Percentiles rank a stretch among this genome's conserved stretches.
phyloP scores from a whole-genome alignment of 2,888 invertebrate species.

The Aporophyla lueneburgensis region DNA sequence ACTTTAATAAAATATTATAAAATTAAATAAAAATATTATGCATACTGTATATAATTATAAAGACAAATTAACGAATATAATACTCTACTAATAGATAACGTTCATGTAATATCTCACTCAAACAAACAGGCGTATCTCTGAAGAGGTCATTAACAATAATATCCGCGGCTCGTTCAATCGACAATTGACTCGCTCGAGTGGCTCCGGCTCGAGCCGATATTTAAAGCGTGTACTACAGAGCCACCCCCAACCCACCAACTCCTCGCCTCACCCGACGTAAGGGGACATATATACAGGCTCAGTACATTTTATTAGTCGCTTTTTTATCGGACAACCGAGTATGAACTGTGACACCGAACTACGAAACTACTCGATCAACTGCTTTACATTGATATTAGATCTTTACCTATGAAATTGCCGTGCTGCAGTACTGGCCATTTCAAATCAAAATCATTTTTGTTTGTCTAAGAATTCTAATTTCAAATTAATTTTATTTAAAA shows the following conservation, averaged over 20 bases:
- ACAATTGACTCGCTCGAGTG: constrained; percentile 13
- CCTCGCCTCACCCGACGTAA: background rate
- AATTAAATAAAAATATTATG: too few relatives aligned
- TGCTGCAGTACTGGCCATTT: too few relatives aligned
- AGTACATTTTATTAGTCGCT: constrained; percentile 41
- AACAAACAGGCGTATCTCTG: background rate
- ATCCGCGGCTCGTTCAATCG: constrained; percentile 30
- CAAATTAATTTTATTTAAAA: too few relatives aligned
- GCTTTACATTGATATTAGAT: background rate
- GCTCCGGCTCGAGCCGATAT: constrained; percentile 16
- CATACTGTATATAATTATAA: too few relatives aligned
- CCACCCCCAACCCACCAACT: background rate
- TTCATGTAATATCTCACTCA: background rate
- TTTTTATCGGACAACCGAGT: constrained; percentile 35
- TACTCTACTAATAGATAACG: background rate
- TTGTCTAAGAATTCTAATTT: too few relatives aligned
- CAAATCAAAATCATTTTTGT: too few relatives aligned
- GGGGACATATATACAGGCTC: background rate
- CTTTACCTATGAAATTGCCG: too few relatives aligned
- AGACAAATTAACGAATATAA: too few relatives aligned
- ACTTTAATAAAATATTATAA: too few relatives aligned
- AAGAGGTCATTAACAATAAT: constrained; percentile 16
- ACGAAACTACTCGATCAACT: constrained; percentile 13
- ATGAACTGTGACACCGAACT: constrained; percentile 28
- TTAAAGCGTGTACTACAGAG: constrained; percentile 22